Conservation (phyloP, 2,113 vertebrate species). For the Pachypanchax playfairii region DNA sequence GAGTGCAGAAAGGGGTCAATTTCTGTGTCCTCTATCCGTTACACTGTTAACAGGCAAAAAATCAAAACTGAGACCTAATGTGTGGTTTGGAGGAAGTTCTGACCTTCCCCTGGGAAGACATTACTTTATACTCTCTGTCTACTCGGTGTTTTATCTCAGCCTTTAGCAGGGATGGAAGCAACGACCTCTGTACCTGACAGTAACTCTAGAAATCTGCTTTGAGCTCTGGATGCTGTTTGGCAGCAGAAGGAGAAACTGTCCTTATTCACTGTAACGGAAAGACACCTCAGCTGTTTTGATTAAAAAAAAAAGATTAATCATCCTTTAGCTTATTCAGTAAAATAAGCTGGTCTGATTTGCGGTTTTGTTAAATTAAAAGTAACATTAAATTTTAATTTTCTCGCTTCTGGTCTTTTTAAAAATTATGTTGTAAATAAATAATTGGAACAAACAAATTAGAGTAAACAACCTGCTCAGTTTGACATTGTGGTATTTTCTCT, state of each 20-base stretch:
- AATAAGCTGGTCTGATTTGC: too few relatives aligned
- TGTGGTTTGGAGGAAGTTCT: constrained; percentile 23
- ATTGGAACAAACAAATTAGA: too few relatives aligned
- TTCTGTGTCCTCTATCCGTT: constrained; percentile 31
- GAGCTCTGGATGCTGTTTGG: constrained; percentile 40
- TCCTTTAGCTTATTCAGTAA: too few relatives aligned
- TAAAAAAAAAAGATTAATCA: too few relatives aligned
- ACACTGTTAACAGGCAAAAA: constrained; percentile 40
- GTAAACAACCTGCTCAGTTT: too few relatives aligned
- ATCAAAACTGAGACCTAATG: constrained; percentile 52
- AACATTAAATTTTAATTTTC: too few relatives aligned
- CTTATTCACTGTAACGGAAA: constrained; percentile 20
- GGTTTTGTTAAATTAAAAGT: too few relatives aligned
- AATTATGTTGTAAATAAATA: too few relatives aligned
- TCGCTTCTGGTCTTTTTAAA: too few relatives aligned
- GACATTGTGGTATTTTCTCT: too few relatives aligned
- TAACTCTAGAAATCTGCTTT: constrained; percentile 53
- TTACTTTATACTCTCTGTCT: constrained; percentile 14
- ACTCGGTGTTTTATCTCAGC: constrained; percentile 1
- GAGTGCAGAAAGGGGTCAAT: constrained; percentile 29
- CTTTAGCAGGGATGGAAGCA: constrained; percentile 35
- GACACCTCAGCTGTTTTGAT: constrained; percentile 39
- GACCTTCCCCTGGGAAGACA: constrained; percentile 16
- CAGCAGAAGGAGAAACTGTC: constrained; percentile 50
- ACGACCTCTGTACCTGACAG: constrained; percentile 44